Evolutionary conservation across 2,113 vertebrate species (phyloP), one percentile per base, ranked within the genome.

Genomic region (Catharus minimus): DNA sequence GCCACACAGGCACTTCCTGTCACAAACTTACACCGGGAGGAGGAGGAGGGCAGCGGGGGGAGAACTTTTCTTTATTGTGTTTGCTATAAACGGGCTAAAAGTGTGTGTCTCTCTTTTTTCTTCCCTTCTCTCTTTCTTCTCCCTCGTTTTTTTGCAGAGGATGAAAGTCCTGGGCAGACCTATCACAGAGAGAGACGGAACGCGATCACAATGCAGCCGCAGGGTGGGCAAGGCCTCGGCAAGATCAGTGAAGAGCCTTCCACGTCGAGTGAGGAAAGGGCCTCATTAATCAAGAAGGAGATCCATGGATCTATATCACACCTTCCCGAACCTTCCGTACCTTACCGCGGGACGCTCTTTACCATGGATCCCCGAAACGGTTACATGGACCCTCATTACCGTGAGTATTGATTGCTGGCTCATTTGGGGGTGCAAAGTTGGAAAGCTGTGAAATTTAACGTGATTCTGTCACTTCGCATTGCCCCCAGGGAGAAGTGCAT

Each of bases 251-350:
- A 99, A 95, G 99, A 99, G 95, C 99, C 99, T 71, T 99, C 99
- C 73, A 99, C 99, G 19, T 99, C 99, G 68, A 99, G 98, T 4
- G 99, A 99, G 46, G 99, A 99, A 86, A 98, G 98, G 86, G 98
- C 98, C 94, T 98, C 98, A 49, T 92, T 99, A 97, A 98, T 99
- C 96, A 99, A 99, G 98, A 99, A 99, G 96, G 99, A 99, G 98
- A 98, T 98, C 89, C 99, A 98, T 93, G 97, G 98, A 89, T 99
- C 99, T 93, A 97, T 99, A 75, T 98, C 98, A 9, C 99, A 99
- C 93, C 97, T 99, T 96, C 92, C 98, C 0, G 99, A 99, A 81
- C 98, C 98, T 94, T 98, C 98, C 0, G 96, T 99, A 73, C 99
- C 99, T 4, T 99, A 99, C 92, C 97, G 99, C 0, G 98, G 99